phyloP scores from a whole-genome alignment of 2,113 vertebrate species.

The Zosterops hypoxanthus region DNA sequence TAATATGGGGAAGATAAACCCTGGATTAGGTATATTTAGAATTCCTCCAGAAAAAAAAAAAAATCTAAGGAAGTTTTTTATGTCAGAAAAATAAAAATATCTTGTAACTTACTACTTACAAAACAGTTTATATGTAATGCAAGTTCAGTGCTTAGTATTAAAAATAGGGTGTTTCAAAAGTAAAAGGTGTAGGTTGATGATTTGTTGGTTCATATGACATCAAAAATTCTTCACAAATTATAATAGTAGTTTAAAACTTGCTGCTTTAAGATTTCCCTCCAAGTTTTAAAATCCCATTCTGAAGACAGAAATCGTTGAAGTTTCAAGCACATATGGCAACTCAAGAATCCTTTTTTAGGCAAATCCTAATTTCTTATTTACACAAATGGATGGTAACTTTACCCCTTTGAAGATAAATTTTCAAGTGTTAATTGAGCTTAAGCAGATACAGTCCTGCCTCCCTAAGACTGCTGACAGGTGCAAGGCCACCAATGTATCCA shows the following conservation, averaged over 20 bases:
- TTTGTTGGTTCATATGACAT: neutral
- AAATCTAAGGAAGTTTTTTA: neutral
- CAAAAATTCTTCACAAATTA: neutral
- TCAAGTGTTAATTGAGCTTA: constrained; percentile 48
- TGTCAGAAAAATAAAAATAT: neutral
- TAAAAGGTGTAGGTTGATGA: neutral
- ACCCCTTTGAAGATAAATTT: constrained; percentile 31
- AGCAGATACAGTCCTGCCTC: constrained; percentile 11
- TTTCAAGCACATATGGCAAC: neutral
- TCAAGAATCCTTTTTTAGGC: neutral
- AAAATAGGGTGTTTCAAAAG: neutral
- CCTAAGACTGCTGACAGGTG: constrained; percentile 43
- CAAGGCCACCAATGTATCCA: neutral
- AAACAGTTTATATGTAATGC: neutral
- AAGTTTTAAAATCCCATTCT: neutral
- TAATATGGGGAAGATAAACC: neutral
- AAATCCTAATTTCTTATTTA: neutral
- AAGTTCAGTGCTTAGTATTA: neutral
- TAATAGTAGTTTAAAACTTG: neutral
- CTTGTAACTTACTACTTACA: neutral
- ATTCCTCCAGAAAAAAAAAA: neutral
- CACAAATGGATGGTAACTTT: neutral
- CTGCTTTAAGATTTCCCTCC: neutral
- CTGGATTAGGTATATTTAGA: neutral
- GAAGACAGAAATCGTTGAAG: neutral